phyloP scores from a whole-genome alignment of 2,113 vertebrate genomes.

The Motacilla tschutschensis region DNA sequence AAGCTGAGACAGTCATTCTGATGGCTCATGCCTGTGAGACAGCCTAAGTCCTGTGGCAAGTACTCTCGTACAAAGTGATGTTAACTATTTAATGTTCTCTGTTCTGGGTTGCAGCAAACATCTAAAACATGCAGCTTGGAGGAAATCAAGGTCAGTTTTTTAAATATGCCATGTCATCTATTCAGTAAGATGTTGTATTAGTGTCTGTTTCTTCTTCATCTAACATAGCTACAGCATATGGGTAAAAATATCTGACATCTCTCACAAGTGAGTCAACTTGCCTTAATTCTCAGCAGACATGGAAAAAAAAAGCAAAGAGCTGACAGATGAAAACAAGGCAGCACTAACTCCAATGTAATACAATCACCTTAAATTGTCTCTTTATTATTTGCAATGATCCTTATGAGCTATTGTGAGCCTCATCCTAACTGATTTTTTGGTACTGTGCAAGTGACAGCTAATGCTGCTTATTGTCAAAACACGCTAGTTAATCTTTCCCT shows the following conservation, averaged over 20 bases:
- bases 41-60: neutral
- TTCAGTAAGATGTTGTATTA: neutral
- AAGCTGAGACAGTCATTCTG: neutral
- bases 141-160: neutral
- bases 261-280: neutral
- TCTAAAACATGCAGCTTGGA: neutral
- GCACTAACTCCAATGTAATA: neutral
- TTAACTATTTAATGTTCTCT: neutral
- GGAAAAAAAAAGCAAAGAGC: neutral
- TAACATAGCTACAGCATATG: neutral
- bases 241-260: neutral
- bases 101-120: constrained; percentile 1
- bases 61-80: neutral
- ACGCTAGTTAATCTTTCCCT: neutral
- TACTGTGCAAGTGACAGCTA: neutral
- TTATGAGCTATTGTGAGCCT: neutral
- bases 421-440: neutral
- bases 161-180: neutral
- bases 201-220: neutral
- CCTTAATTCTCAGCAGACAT: neutral
- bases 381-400: neutral
- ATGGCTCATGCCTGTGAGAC: neutral
- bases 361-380: neutral
- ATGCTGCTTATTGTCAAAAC: neutral
- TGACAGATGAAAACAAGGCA: neutral